phyloP scores from a whole-genome alignment of 2,113 vertebrate species.

The Regulus satrapa region DNA sequence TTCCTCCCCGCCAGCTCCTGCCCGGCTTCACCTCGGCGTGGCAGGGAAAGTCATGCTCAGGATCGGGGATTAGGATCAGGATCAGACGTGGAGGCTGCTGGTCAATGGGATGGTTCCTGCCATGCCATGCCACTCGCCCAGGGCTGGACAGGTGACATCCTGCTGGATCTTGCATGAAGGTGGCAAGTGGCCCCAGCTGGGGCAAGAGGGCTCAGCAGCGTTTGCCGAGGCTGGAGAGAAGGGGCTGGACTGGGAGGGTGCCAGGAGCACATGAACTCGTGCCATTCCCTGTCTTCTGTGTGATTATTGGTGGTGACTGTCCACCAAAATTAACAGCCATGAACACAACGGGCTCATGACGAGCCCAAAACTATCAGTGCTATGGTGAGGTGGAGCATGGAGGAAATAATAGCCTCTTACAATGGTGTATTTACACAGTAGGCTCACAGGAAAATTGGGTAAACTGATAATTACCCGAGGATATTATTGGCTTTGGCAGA shows the following conservation, averaged over 20 bases:
- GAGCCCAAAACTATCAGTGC: neutral
- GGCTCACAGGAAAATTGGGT: slow-evolving; percentile 60
- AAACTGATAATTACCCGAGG: slow-evolving; percentile 62
- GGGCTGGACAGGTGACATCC: neutral
- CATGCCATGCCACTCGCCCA: neutral
- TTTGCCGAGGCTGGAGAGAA: neutral
- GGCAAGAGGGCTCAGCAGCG: neutral
- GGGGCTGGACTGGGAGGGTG: neutral
- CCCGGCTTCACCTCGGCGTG: neutral
- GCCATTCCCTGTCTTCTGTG: neutral
- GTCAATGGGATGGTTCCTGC: neutral
- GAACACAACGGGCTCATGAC: neutral
- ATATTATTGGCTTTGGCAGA: slow-evolving; percentile 68
- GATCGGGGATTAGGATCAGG: neutral
- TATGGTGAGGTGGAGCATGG: neutral
- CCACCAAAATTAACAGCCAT: neutral
- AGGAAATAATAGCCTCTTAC: slow-evolving; percentile 39
- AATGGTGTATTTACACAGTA: slow-evolving; percentile 52
- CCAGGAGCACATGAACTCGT: fast-evolving
- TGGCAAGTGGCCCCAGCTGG: neutral
- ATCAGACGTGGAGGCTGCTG: neutral
- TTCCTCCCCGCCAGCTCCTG: slow-evolving; percentile 35
- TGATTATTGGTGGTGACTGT: neutral
- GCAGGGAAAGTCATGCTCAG: neutral
- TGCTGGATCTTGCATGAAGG: neutral